Evolutionary conservation across 1,140 invertebrate genomes (phyloP), one percentile per base, ranked within the genome.

Genomic region (Melitaea cinxia): DNA sequence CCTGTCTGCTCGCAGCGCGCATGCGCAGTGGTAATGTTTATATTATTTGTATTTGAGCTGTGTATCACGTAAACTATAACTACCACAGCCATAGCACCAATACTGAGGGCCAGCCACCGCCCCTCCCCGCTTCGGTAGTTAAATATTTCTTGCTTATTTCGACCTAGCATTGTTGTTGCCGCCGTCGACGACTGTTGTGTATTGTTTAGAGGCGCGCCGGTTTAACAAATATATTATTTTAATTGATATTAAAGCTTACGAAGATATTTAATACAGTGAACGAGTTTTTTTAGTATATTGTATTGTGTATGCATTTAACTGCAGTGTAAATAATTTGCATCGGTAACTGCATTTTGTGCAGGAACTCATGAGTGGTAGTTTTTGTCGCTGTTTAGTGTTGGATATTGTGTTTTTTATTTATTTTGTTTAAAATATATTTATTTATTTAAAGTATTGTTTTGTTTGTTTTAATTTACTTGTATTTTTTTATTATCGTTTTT

Each of bases 71-170:
- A 92, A 91, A 92, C 91, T 91, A 91, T 89, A 92, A 92, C 89
- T 92, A 92, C 91, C 87, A 91, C 89, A 91, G 85, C 77, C 83
- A 80, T 80, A 84, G 80, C 86, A 81, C 88, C 86, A 88, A 89
- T 88, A 87, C 88, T 89, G 85, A 84, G 86, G 83, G 85, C 78
- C 77, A 80, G 80, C 68, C 77, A 76, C 77, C 83, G 80, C 85
- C 83, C 86, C 85, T 75, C 84, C 84, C 85, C 85, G 75, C 84
- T 55, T 73, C 78, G 85, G 83, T 91, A 89, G 91, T 92, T 92
- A 92, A 92, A 92, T 92, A 92, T 92, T 92, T 89, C 89, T 91
- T 92, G 91, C 91, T 92, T 92, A 91, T 92, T 91, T 91, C 91
- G 87, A 83, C 83, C 80, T 83, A 91, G 91, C 91, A 92, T 92